These are phyloP conservation scores for Eurytemora carolleeae DNA, from an alignment of 1,140 invertebrate genomes.

Conservation along the genomic window DNA sequence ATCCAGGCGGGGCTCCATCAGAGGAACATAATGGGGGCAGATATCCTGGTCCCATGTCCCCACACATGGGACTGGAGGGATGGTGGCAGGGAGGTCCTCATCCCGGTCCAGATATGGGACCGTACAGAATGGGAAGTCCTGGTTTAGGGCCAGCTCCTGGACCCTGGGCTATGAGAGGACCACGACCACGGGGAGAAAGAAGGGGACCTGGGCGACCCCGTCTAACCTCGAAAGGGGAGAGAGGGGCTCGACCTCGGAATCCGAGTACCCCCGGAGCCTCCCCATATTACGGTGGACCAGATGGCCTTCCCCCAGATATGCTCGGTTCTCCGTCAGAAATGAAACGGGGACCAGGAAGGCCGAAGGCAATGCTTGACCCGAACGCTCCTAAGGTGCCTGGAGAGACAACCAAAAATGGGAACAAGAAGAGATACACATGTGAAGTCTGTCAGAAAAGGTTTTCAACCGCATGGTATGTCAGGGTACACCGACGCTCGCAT, in stretches of 20 bases:
- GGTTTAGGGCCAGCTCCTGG: neutral
- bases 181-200: neutral
- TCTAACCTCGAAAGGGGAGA: neutral
- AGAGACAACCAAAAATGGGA: neutral
- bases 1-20: neutral
- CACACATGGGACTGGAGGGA: neutral
- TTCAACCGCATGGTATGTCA: slow-evolving; percentile 15
- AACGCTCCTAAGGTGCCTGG: neutral
- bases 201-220: neutral
- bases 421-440: slow-evolving; percentile 12
- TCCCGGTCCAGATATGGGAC: neutral
- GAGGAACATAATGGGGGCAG: neutral
- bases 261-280: neutral
- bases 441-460: slow-evolving; percentile 12
- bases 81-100: neutral
- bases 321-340: neutral
- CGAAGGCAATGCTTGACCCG: neutral
- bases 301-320: neutral
- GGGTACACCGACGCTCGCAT: slow-evolving; percentile 30
- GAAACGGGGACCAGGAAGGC: neutral
- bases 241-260: neutral
- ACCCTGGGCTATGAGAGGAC: neutral
- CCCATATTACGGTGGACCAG: neutral
- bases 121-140: neutral
- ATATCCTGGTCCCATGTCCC: neutral